These are phyloP conservation scores for Cantharis rufa DNA, from an alignment of 2,888 invertebrate species.

Conservation along the genomic window DNA sequence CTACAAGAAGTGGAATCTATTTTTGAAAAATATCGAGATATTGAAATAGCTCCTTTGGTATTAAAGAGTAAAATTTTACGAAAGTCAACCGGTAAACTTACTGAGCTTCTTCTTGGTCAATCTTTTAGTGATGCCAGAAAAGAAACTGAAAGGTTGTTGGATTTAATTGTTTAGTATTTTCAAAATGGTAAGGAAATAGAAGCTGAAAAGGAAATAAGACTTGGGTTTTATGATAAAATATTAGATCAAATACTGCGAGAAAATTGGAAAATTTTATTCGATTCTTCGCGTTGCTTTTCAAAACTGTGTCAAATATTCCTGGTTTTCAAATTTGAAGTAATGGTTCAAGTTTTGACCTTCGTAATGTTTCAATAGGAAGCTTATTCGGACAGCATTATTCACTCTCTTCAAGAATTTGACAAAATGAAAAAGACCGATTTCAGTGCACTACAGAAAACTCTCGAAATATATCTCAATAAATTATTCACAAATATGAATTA, in stretches of 20 bases:
- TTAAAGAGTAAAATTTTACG: not conserved
- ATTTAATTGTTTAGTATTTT: not conserved
- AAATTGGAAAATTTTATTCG: not conserved
- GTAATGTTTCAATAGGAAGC: not conserved
- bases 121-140: not conserved
- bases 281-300: not conserved
- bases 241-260: not conserved
- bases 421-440: not conserved
- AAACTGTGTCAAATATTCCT: too few relatives aligned
- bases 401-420: not conserved
- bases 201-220: not conserved
- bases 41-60: not conserved
- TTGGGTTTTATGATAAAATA: not conserved
- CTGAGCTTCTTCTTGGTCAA: not conserved
- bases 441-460: not conserved
- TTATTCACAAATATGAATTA: not conserved
- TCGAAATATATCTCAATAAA: not conserved
- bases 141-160: not conserved
- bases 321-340: not conserved
- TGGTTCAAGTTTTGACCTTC: not conserved
- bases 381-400: not conserved
- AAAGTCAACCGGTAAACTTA: not conserved
- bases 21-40: not conserved
- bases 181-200: not conserved
- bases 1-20: not conserved